Evolutionary conservation across 2,888 invertebrate genomes (phyloP).

Genomic region (Dynastes maya): DNA sequence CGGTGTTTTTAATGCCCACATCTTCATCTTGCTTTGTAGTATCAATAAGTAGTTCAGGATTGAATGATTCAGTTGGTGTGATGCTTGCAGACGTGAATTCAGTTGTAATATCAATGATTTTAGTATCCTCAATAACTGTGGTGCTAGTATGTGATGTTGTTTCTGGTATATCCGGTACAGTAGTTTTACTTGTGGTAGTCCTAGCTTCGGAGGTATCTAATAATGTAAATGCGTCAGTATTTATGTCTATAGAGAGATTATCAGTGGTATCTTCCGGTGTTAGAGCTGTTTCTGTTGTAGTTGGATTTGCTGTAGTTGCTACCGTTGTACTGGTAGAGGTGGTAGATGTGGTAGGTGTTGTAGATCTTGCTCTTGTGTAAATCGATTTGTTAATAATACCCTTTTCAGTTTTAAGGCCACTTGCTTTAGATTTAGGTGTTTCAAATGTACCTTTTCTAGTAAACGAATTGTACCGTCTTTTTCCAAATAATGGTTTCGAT

Average conservation of each 20-base stretch:
- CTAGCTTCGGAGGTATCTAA: not conserved
- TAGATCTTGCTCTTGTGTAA: conserved; percentile 43
- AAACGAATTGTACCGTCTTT: conserved; percentile 33
- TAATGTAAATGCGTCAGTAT: not conserved
- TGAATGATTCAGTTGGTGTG: not conserved
- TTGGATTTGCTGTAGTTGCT: conserved; percentile 12
- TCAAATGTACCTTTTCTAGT: conserved; percentile 25
- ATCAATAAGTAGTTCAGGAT: not conserved
- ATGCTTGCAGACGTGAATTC: too few relatives aligned
- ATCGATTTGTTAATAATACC: conserved; percentile 45
- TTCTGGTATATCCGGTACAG: too few relatives aligned
- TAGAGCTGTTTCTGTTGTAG: not conserved
- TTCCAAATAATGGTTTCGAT: conserved; percentile 29
- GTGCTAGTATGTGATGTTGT: too few relatives aligned
- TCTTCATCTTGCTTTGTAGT: not conserved
- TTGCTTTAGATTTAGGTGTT: conserved; percentile 23
- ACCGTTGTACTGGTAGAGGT: conserved; percentile 32
- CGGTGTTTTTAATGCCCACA: conserved; percentile 1
- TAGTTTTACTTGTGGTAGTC: too few relatives aligned
- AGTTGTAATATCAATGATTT: too few relatives aligned
- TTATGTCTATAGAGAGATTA: not conserved
- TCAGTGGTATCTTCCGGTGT: not conserved
- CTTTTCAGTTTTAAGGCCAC: conserved; percentile 22
- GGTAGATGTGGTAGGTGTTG: conserved; percentile 35
- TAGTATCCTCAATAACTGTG: too few relatives aligned